These are phyloP conservation scores for Lottia gigantea DNA, from an alignment of 2,888 invertebrate genomes.

Conservation along the genomic window DNA sequence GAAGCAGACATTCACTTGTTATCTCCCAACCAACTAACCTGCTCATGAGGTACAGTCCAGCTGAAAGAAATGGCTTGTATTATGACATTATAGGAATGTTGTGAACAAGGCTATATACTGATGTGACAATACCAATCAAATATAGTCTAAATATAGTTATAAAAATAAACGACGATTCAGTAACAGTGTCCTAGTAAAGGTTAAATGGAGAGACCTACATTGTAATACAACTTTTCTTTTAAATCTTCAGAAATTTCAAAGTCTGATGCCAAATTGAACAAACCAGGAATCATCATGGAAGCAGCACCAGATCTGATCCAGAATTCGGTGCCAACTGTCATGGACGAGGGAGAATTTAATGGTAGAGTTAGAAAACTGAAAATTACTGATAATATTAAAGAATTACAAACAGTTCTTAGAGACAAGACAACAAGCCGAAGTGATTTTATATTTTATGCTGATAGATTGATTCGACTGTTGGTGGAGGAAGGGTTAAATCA, in stretches of 20 bases:
- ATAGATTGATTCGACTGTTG: conserved; percentile 94
- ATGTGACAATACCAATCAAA: too few species aligned
- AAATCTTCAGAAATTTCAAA: background rate
- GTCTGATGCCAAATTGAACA: too few species aligned
- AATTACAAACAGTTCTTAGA: conserved; percentile 70
- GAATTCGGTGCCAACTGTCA: conserved; percentile 37
- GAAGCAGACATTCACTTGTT: too few species aligned
- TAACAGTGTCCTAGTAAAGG: too few species aligned
- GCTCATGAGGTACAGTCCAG: too few species aligned
- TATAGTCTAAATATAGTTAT: too few species aligned
- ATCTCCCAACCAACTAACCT: too few species aligned
- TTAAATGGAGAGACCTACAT: too few species aligned
- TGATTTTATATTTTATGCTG: conserved; percentile 99
- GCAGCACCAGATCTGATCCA: conserved; percentile 37
- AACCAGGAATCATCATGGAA: background rate
- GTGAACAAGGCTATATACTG: too few species aligned
- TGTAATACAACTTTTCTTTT: background rate
- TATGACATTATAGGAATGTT: too few species aligned
- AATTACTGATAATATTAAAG: conserved; percentile 63
- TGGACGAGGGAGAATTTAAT: conserved; percentile 63
- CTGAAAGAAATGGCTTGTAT: too few species aligned
- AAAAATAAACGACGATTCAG: too few species aligned
- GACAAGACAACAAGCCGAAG: conserved; percentile 70
- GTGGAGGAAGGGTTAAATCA: conserved; percentile 98
- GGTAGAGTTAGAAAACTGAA: conserved; percentile 53